Evolutionary conservation across 2,888 invertebrate species (phyloP).

Genomic region (Ophraella communa): DNA sequence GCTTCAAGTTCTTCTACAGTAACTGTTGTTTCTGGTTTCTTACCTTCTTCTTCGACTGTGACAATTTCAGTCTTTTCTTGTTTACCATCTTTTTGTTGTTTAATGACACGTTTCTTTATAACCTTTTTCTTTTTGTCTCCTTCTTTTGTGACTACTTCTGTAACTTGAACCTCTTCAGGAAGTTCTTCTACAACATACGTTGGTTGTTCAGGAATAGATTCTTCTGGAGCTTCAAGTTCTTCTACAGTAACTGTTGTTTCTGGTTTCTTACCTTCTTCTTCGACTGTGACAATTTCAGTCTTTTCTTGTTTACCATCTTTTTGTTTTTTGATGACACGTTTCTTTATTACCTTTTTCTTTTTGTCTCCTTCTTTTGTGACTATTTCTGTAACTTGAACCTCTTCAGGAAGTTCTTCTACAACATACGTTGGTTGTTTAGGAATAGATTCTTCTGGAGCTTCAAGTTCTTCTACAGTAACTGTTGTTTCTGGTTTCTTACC

Average conservation of each 20-base stretch:
- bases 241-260: conserved; percentile 55
- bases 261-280: conserved; percentile 44
- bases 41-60: too few species aligned
- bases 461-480: conserved; percentile 48
- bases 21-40: too few species aligned
- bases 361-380: conserved; percentile 52
- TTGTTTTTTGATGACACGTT: conserved; percentile 54
- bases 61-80: too few species aligned
- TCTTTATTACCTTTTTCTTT: conserved; percentile 51
- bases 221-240: too few species aligned
- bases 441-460: conserved; percentile 46
- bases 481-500: conserved; percentile 54
- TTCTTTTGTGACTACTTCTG: too few species aligned
- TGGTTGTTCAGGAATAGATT: too few species aligned
- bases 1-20: too few species aligned
- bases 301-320: conserved; percentile 57
- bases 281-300: conserved; percentile 52
- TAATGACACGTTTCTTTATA: too few species aligned
- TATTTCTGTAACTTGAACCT: conserved; percentile 47
- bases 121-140: too few species aligned
- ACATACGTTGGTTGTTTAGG: conserved; percentile 27
- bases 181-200: too few species aligned
- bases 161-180: too few species aligned
- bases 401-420: conserved; percentile 47
- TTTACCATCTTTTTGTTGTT: too few species aligned